Evolutionary conservation across 2,113 vertebrate species (phyloP).

Genomic region (Nematolebias whitei): DNA sequence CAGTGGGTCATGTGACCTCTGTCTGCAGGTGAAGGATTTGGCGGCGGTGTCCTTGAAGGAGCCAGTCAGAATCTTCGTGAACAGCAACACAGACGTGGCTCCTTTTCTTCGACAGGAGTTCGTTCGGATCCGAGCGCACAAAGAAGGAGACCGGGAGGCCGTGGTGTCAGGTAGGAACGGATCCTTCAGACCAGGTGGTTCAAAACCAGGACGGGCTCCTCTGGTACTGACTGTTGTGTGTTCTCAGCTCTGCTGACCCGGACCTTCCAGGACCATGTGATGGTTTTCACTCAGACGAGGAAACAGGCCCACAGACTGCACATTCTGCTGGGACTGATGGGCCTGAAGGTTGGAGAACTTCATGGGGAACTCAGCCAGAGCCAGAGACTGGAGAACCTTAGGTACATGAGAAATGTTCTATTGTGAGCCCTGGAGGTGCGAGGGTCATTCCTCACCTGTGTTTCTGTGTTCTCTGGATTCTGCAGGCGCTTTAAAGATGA

Average conservation of each 20-base stretch:
- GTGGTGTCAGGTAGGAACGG: constrained; percentile 86
- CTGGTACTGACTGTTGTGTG: neutral
- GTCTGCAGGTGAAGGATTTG: constrained; percentile 91
- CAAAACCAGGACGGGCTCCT: neutral
- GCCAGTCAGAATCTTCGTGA: constrained; percentile 93
- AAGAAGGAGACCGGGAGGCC: constrained; percentile 94
- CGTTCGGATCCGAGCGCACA: constrained; percentile 87
- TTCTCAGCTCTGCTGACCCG: constrained; percentile 90
- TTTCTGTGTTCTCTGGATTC: neutral
- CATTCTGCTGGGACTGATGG: constrained; percentile 94
- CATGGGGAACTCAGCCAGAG: constrained; percentile 95
- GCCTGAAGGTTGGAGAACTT: constrained; percentile 92
- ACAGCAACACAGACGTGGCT: constrained; percentile 97
- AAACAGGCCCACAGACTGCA: constrained; percentile 98
- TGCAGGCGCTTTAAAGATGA: constrained; percentile 97
- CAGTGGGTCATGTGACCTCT: neutral
- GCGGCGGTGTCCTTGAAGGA: constrained; percentile 93
- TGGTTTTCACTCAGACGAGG: constrained; percentile 98
- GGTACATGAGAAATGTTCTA: constrained; percentile 67
- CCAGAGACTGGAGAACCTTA: constrained; percentile 91
- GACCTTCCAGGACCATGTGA: constrained; percentile 94
- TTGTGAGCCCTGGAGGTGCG: too few species aligned
- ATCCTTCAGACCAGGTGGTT: neutral
- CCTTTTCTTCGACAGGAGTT: constrained; percentile 97
- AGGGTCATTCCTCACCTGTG: too few species aligned